These are phyloP conservation scores for Copidosoma aretas DNA, from an alignment of 2,888 invertebrate species.

Conservation along the genomic window DNA sequence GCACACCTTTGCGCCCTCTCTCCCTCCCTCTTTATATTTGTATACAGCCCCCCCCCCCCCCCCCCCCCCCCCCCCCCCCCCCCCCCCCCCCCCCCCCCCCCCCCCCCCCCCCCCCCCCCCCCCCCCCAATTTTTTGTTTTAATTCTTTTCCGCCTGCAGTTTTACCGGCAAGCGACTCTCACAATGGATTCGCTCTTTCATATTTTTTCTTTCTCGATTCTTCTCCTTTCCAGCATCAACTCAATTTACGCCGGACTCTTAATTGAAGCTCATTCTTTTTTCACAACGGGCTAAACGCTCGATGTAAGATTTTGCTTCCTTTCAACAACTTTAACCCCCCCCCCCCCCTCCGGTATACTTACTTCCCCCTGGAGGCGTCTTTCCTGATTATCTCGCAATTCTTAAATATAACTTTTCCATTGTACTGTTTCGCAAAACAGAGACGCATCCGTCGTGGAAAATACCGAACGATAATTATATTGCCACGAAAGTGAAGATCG, in stretches of 20 bases:
- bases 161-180: neutral
- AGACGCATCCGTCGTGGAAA: no score
- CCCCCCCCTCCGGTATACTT: no score
- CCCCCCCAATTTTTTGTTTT: neutral
- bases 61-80: neutral
- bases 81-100: neutral
- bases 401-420: no score
- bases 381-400: no score
- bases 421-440: no score
- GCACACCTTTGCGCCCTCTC: neutral
- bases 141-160: neutral
- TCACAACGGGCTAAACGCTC: constrained; percentile 17
- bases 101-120: neutral
- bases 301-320: constrained; percentile 19
- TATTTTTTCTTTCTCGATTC: constrained; percentile 14
- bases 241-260: constrained; percentile 37
- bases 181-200: constrained; percentile 15
- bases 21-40: neutral
- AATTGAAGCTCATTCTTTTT: constrained; percentile 25
- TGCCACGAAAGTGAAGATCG: constrained; percentile 18
- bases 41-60: neutral
- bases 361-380: no score
- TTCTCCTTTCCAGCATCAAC: constrained; percentile 32
- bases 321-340: constrained; percentile 11
- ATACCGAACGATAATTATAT: no score